A percentile compares a stretch with the other conserved stretches of the same genome.
phyloP scores from a whole-genome alignment of 2,113 vertebrate genomes.

The Ahaetulla prasina region DNA sequence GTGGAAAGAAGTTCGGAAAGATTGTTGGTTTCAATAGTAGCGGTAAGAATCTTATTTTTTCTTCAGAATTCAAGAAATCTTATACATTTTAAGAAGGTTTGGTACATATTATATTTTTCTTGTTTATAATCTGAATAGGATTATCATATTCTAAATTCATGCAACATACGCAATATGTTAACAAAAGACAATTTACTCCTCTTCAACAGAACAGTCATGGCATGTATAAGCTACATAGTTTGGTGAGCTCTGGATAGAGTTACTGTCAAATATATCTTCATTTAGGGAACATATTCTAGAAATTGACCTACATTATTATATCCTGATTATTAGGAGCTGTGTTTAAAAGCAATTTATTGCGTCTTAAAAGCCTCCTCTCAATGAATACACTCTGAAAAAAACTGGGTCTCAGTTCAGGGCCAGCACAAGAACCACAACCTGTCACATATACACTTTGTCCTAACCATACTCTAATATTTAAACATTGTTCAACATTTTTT shows the following conservation, averaged over 20 bases:
- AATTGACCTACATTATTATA: background rate
- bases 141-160: background rate
- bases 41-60: constrained; percentile 69
- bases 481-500: background rate
- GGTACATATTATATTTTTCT: background rate
- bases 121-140: background rate
- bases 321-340: background rate
- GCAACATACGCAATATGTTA: background rate
- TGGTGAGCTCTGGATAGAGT: background rate
- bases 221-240: background rate
- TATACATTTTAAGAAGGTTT: background rate
- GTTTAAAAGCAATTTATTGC: background rate
- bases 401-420: background rate
- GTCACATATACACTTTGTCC: background rate
- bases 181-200: background rate
- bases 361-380: background rate
- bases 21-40: constrained; percentile 79
- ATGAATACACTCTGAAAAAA: background rate
- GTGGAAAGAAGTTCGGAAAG: constrained; percentile 74
- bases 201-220: background rate
- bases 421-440: background rate
- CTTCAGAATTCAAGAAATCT: background rate
- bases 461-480: background rate
- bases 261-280: background rate
- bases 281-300: background rate